These are phyloP conservation scores for Onychomys arenicola DNA, from an alignment of 2,797 vertebrate genomes.

Conservation along the genomic window DNA sequence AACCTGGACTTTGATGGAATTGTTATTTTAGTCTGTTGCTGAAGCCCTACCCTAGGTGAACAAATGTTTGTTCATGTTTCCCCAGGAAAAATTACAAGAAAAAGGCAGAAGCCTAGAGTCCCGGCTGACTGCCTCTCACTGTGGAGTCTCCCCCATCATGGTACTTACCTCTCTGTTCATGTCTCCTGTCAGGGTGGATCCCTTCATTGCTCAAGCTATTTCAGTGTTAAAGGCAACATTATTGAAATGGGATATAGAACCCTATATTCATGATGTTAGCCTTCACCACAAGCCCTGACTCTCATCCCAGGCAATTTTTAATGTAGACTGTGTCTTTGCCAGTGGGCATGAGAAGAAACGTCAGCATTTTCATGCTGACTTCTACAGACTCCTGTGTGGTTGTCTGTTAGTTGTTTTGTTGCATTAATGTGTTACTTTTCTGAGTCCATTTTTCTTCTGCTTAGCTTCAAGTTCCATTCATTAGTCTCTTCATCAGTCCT, in stretches of 20 bases:
- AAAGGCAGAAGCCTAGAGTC: background rate
- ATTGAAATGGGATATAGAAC: background rate
- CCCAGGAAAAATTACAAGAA: background rate
- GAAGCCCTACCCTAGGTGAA: background rate
- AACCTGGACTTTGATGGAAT: background rate
- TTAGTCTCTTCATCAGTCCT: background rate
- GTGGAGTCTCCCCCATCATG: background rate
- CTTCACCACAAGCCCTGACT: background rate
- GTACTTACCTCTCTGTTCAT: background rate
- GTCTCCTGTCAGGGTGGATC: rapidly evolving
- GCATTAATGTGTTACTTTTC: background rate
- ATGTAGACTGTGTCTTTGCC: background rate
- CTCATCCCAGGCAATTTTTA: background rate
- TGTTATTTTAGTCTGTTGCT: background rate
- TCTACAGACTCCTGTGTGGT: background rate
- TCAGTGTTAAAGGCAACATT: background rate
- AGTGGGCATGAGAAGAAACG: background rate
- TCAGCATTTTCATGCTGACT: background rate
- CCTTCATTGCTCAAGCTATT: background rate
- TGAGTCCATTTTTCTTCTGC: background rate
- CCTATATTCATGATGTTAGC: background rate
- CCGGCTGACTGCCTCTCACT: background rate
- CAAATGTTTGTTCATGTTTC: background rate
- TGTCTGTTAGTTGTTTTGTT: background rate
- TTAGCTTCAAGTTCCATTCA: background rate